A percentile compares a stretch with the other conserved stretches of the same genome.
Evolutionary conservation across 1,140 invertebrate genomes (phyloP).

Genomic region (Adoxophyes honmai): DNA sequence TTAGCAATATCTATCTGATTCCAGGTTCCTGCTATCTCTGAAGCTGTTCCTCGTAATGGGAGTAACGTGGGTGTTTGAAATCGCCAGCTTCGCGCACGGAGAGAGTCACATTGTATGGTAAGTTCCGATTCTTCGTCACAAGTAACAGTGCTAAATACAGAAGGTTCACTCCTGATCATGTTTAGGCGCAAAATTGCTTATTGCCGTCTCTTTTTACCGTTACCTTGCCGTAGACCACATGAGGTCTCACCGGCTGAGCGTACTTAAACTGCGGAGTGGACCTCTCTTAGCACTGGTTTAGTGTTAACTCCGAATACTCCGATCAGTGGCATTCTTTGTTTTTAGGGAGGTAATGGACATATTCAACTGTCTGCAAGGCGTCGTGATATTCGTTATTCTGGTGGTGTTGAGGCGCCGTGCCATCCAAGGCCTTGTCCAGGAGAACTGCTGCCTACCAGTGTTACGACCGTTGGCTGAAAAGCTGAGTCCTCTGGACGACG

Average conservation of each 20-base stretch:
- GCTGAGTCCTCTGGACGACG: conserved; percentile 77
- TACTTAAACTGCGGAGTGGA: no score
- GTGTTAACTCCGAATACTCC: no score
- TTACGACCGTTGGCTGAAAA: conserved; percentile 68
- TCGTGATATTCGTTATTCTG: conserved; percentile 81
- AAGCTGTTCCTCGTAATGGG: conserved; percentile 86
- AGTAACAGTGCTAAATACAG: no score
- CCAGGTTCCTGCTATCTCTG: conserved; percentile 80
- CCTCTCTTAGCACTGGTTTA: no score
- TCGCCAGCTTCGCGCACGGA: conserved; percentile 69
- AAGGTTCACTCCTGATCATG: no score
- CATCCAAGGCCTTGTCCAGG: conserved; percentile 71
- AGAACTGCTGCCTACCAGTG: conserved; percentile 54
- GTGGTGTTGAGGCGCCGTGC: conserved; percentile 80
- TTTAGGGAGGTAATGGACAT: conserved; percentile 81
- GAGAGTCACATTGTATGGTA: conserved; percentile 66
- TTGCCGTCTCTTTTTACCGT: no score
- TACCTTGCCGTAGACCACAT: no score
- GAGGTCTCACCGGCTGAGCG: no score
- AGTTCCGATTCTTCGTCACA: conserved; percentile 16
- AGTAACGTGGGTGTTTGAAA: conserved; percentile 85
- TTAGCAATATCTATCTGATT: conserved; percentile 29
- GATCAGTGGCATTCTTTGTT: no score
- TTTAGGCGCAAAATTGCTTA: no score
- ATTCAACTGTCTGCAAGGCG: conserved; percentile 81